Evolutionary conservation across 2,797 vertebrate genomes (phyloP), one percentile per base, ranked within the genome.

Genomic region (Pseudochirops cupreus): DNA sequence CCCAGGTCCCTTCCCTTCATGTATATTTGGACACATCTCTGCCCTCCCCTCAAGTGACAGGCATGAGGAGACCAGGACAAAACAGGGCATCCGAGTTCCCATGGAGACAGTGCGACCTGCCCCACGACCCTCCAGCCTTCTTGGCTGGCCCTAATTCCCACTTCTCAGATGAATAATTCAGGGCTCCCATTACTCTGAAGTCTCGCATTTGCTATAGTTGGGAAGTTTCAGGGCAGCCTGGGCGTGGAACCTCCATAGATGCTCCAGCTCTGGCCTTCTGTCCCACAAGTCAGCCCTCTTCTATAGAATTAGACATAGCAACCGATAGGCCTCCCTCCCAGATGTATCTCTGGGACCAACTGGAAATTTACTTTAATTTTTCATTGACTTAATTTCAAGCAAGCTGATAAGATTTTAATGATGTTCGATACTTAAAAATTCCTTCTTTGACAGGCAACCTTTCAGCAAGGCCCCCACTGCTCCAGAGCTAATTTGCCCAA

Each of bases 381-480:
- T 99, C 98, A 99, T 98, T 99, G 99, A 99, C 99, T 99, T 99
- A 99, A 99, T 99, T 99, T 99, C 99, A 99, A 99, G 99, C 98
- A 98, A 98, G 98, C 97, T 97, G 98, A 98, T 99, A 99, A 99
- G 98, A 98, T 99, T 99, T 99, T 99, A 99, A 99, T 99, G 99
- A 99, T 98, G 96, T 98, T 97, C 98, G 96, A 97, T 98, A 98
- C 98, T 99, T 98, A 99, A 99, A 99, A 99, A 99, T 99, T 99
- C 99, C 98, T 98, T 98, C 98, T 99, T 99, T 98, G 98, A 98
- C 97, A 96, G 97, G 96, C 93, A 97, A 91, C 96, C 97, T 98
- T 98, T 98, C 97, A 98, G 97, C 96, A 96, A 97, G 91, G 94
- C 94, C 97, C 98, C 95, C 96, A 96, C 98, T 98, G 93, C 97